These are phyloP conservation scores for Gasterosteus nipponicus DNA, from an alignment of 2,113 vertebrate genomes.

Conservation along the genomic window DNA sequence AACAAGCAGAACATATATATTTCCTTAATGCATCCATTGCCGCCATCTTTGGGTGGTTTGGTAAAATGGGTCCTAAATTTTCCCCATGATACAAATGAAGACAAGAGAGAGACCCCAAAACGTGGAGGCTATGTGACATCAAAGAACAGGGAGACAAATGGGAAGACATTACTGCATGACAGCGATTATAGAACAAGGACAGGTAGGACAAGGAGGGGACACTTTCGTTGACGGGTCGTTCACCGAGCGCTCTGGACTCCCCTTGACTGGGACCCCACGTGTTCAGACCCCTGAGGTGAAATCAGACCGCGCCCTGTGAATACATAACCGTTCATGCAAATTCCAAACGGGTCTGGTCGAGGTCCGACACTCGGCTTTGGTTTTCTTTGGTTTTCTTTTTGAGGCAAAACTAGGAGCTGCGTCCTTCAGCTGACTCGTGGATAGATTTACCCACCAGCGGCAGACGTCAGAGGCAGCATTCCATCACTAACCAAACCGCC, in stretches of 20 bases:
- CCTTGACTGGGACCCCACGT: conserved; percentile 32
- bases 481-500: conserved; percentile 56
- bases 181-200: conserved; percentile 32
- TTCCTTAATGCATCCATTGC: background rate
- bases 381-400: background rate
- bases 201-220: conserved; percentile 14
- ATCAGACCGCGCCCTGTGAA: conserved; percentile 11
- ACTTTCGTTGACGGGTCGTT: conserved; percentile 7
- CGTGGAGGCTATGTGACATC: background rate
- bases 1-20: too few relatives aligned
- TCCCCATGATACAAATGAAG: conserved; percentile 13
- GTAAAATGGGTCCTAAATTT: conserved; percentile 20
- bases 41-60: conserved; percentile 13
- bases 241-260: conserved; percentile 42
- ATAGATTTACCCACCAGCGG: conserved; percentile 36
- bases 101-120: background rate
- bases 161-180: conserved; percentile 29
- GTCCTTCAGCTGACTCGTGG: conserved; percentile 49
- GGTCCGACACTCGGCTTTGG: conserved; percentile 13
- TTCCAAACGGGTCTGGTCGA: conserved; percentile 19
- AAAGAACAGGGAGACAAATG: conserved; percentile 17
- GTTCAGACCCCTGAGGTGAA: conserved; percentile 25
- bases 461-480: conserved; percentile 21
- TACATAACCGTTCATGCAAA: conserved; percentile 24
- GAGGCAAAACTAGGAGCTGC: conserved; percentile 21